Base-by-base conservation (phyloP, 2,888 invertebrate genomes). In the Drosophila nr. perissopoda region DNA sequence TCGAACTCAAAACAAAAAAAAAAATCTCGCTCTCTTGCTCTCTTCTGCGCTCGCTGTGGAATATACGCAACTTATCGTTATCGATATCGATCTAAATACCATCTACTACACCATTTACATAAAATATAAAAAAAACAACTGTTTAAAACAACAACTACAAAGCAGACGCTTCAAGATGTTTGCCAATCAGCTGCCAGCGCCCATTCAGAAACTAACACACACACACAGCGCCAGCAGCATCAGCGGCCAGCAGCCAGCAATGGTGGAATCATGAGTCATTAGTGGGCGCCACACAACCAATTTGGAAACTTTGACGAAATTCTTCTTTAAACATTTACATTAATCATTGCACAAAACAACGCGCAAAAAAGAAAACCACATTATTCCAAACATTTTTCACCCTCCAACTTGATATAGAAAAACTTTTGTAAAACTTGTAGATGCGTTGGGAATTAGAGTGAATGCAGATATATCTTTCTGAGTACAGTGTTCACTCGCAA, bases 141-240 rank as follows among this genome's bases (percentile, higher is more conserved):
- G 16, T 48, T 36, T 42, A 63, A 36, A 60, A 33, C 49, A 52
- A 59, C 38, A 64, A 65, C 61, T 52, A 69, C 52, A 57, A 68
- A 84, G 90, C 92, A 93, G 93, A 93, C 91, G 92, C 93, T 93
- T 92, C 92, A 91, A 91, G 92, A 93, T 88, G 87, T 92, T 91
- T 93, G 91, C 91, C 90, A 88, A 74, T 67, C 89, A 77, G 89
- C 89, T 76, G 88, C 86, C 76, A 70, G 83, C 85, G 71, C 70
- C 70, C 65, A 83, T 67, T 81, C 83, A 82, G 85, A 82, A 76
- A 86, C 86, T 86, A 87, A 86, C 87, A 88, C 82, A 79, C 59
- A 75, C 76, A 79, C 67, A 76, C 72, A 64, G 42, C 62, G 69
- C 42, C 74, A 68, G 60, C 70, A n/a, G 65, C 65, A 62, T 27